Percentiles rank a stretch among this genome's conserved stretches.
Evolutionary conservation across 2,797 vertebrate species (phyloP).

Genomic region (Cygnus olor): DNA sequence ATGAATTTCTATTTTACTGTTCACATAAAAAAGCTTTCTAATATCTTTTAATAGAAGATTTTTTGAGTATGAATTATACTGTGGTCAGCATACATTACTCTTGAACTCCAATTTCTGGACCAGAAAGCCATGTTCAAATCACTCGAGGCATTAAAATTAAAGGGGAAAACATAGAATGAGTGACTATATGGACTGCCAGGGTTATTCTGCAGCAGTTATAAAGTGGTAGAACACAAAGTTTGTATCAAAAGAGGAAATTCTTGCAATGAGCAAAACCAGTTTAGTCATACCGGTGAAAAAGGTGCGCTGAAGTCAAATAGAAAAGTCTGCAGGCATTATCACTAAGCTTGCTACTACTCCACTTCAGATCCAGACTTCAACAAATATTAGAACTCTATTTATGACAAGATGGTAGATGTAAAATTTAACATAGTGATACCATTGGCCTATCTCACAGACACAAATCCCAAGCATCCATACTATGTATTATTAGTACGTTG

Average conservation of each 20-base stretch:
- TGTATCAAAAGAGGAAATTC: neutral
- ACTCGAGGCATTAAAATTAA: neutral
- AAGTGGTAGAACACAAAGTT: neutral
- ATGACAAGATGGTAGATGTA: neutral
- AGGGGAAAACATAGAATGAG: neutral
- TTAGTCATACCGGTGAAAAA: neutral
- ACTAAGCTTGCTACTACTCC: too few relatives aligned
- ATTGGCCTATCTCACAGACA: neutral
- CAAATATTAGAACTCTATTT: neutral
- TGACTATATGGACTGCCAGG: neutral
- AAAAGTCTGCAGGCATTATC: neutral
- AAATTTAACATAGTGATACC: neutral
- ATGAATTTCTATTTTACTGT: conserved; percentile 31
- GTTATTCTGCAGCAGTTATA: neutral
- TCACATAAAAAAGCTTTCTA: conserved; percentile 39
- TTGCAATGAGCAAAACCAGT: neutral
- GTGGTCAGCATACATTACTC: neutral
- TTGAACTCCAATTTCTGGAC: neutral
- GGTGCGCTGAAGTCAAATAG: neutral
- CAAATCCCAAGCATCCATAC: neutral
- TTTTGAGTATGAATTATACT: conserved; percentile 2
- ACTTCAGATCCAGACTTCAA: too few relatives aligned
- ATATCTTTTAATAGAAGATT: neutral
- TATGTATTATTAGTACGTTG: neutral
- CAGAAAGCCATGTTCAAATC: conserved; percentile 1